A percentile compares a stretch with the other conserved stretches of the same genome.
Evolutionary conservation across 35 echinoderm and acorn worm genomes (phyloP).

Genomic region (Acanthaster planci): DNA sequence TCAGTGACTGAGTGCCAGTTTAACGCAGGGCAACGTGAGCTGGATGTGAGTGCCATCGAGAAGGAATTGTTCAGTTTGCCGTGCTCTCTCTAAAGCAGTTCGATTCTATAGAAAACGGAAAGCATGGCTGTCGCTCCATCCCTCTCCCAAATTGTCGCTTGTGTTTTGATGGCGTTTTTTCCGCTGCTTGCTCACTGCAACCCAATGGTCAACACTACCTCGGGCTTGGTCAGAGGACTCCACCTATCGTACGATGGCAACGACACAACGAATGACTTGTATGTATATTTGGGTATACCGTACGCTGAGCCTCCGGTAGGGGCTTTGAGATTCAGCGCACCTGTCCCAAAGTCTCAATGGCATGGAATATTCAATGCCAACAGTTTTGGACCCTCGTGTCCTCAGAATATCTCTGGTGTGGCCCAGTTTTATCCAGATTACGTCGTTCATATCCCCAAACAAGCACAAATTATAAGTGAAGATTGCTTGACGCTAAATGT

Average conservation of each 20-base stretch:
- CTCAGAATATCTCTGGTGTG: background rate
- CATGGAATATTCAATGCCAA: slow-evolving; percentile 36
- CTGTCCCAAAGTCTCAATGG: slow-evolving; percentile 43
- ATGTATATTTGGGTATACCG: slow-evolving; percentile 56
- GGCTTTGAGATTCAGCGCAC: slow-evolving; percentile 44
- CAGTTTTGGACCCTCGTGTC: slow-evolving; percentile 48
- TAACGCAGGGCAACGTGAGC: too few relatives aligned
- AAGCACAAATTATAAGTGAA: background rate
- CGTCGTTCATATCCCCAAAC: background rate
- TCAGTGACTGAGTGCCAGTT: too few relatives aligned
- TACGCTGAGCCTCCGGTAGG: slow-evolving; percentile 74
- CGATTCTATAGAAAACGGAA: too few relatives aligned
- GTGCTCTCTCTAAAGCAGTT: too few relatives aligned
- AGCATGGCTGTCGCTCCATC: too few relatives aligned
- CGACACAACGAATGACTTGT: background rate
- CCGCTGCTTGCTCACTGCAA: too few relatives aligned
- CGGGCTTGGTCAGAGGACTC: background rate
- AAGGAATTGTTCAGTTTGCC: too few relatives aligned
- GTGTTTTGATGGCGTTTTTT: too few relatives aligned
- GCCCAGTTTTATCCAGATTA: slow-evolving; percentile 5
- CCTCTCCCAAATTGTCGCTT: too few relatives aligned
- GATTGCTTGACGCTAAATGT: slow-evolving; percentile 40
- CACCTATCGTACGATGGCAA: background rate
- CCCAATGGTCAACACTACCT: background rate
- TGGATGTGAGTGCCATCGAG: too few relatives aligned